Base-by-base conservation (phyloP, 1,140 invertebrate genomes). In the Triops longicaudatus region DNA sequence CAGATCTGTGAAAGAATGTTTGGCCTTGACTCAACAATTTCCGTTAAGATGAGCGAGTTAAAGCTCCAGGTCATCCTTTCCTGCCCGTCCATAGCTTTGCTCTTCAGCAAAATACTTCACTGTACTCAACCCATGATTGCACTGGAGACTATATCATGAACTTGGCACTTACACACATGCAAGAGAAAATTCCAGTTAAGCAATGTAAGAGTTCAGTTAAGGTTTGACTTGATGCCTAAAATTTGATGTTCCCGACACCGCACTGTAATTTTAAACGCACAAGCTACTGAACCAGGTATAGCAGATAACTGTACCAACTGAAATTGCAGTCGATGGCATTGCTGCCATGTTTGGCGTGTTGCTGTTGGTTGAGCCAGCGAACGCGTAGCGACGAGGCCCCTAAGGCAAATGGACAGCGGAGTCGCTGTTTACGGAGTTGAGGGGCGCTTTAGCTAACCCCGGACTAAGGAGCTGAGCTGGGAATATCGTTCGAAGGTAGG, bases 21-120 rank as follows among this genome's bases (percentile, higher is more conserved):
- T 63, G 50, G 50, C 50, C 50, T 22, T 17, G 50, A 63, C 50
- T 63, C 50, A 63, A 63, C 50, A 63, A 63, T 63, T 63, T 63
- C 22, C 9, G 17, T 63, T 17, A 37, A 22, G 50, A 63, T 63
- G 50, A 63, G 22, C 14, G 22, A 63, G 50, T 63, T 22, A 63
- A 63, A 63, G 50, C 17, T 63, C 50, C 50, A 63, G 50, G 50
- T 63, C 50, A 63, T 63, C 50, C 50, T 63, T 63, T 63, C 10
- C 22, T 63, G 50, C 10, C 14, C 50, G 50, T 63, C 22, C 50
- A 63, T 63, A 63, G 50, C 50, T 17, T 63, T 63, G 22, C 50
- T 22, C 50, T 63, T 22, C 50, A 63, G 50, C 14, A 17, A 63
- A 22, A 22, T 63, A 63, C n/a, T 63, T 63, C 50, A 63, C 50